A percentile compares a stretch with the other conserved stretches of the same genome.
Conservation (phyloP, 2,113 vertebrate genomes). For the Xiphophorus couchianus region DNA sequence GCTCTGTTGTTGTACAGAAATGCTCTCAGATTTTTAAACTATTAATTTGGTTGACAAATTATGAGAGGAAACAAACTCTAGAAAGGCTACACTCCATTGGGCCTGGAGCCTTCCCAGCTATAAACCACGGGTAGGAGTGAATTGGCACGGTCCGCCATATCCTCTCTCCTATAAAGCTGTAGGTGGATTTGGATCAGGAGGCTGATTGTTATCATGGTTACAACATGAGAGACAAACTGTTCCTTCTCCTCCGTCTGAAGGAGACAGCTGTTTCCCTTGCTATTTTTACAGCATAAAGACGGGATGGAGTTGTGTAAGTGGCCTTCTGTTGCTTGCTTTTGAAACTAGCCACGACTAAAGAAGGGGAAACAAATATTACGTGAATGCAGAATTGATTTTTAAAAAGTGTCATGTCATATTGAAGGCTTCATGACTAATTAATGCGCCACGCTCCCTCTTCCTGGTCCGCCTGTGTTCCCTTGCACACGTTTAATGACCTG, state of each 20-base stretch:
- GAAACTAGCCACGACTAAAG: not conserved
- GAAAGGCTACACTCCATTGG: not conserved
- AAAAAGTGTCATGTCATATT: slow-evolving; percentile 21
- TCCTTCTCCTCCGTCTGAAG: slow-evolving; percentile 1
- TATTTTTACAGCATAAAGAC: slow-evolving; percentile 6
- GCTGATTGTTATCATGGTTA: slow-evolving; percentile 47
- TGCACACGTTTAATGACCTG: slow-evolving; percentile 35
- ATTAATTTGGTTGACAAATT: too few relatives aligned
- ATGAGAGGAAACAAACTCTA: too few relatives aligned
- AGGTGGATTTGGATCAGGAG: slow-evolving; percentile 4
- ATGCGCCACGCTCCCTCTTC: slow-evolving; percentile 26
- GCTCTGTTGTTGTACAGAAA: too few relatives aligned
- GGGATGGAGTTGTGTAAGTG: not conserved
- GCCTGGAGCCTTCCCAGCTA: not conserved
- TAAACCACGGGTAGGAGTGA: not conserved
- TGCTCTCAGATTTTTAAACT: too few relatives aligned
- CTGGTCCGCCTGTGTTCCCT: slow-evolving; percentile 36
- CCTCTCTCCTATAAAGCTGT: not conserved
- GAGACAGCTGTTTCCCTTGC: slow-evolving; percentile 12
- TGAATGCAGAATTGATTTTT: slow-evolving; percentile 14
- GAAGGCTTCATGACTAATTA: slow-evolving; percentile 38
- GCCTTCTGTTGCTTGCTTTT: not conserved
- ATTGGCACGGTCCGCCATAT: not conserved
- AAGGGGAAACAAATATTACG: slow-evolving; percentile 2
- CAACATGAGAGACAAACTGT: slow-evolving; percentile 19